phyloP scores from a whole-genome alignment of 2,113 vertebrate genomes.

The Podarcis raffonei region DNA sequence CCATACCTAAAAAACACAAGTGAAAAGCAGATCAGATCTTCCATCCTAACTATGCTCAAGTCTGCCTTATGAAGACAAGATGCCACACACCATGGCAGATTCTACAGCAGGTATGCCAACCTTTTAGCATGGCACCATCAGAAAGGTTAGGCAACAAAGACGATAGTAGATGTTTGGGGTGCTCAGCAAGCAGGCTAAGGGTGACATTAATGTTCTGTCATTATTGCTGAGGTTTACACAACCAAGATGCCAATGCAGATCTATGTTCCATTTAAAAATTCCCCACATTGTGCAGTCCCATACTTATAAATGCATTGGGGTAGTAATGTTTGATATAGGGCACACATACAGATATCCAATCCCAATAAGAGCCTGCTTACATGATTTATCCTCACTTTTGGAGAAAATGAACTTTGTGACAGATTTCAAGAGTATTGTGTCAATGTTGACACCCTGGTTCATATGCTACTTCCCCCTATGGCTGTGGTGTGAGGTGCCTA shows the following conservation, averaged over 20 bases:
- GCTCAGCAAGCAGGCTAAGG: not conserved
- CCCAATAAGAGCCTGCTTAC: not conserved
- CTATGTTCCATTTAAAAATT: not conserved
- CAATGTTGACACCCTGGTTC: not conserved
- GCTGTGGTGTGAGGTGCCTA: not conserved
- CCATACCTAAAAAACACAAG: constrained; percentile 82
- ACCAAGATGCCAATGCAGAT: not conserved
- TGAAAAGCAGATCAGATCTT: not conserved
- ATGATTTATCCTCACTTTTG: not conserved
- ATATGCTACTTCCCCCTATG: not conserved
- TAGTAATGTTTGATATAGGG: not conserved
- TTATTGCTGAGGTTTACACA: not conserved
- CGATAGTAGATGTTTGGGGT: not conserved
- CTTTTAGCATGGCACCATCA: not conserved
- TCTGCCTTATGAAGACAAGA: not conserved
- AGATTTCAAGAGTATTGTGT: not conserved
- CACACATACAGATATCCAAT: not conserved
- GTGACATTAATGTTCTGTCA: not conserved
- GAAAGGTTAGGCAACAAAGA: not conserved
- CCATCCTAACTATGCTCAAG: not conserved
- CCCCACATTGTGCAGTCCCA: not conserved
- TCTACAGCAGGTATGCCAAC: not conserved
- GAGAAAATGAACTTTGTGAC: not conserved
- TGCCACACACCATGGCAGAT: not conserved
- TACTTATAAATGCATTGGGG: not conserved